Evolutionary conservation across 2,113 vertebrate species (phyloP).

Genomic region (Danio rerio): DNA sequence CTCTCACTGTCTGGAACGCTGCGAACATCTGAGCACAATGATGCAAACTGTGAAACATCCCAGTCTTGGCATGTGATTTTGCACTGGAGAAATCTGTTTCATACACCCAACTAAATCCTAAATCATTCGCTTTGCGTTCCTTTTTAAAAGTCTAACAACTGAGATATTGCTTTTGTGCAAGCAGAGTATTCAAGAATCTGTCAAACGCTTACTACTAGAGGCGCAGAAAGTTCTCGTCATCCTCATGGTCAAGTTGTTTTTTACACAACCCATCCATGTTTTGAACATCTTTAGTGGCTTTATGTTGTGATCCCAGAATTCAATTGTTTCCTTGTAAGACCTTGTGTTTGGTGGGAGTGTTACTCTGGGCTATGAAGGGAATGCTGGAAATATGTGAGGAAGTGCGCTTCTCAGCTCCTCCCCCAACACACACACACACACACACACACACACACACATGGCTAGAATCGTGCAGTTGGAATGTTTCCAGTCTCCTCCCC

Average conservation of each 20-base stretch:
- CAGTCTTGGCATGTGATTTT: no score
- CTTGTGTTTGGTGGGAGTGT: slow-evolving; percentile 16
- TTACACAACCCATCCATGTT: background rate
- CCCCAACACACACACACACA: slow-evolving; percentile 37
- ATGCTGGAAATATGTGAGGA: slow-evolving; percentile 47
- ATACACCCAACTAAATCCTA: background rate
- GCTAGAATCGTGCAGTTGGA: slow-evolving; percentile 43
- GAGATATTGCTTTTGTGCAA: no score
- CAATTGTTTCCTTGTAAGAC: slow-evolving; percentile 1
- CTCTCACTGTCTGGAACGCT: background rate
- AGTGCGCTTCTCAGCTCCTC: slow-evolving; percentile 20
- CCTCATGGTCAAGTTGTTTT: no score
- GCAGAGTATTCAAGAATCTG: no score
- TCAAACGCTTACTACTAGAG: no score
- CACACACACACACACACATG: background rate
- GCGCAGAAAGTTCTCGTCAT: no score
- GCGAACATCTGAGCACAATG: background rate
- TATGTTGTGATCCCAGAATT: background rate
- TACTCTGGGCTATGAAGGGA: slow-evolving; percentile 24
- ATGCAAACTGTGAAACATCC: background rate
- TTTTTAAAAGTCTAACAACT: no score
- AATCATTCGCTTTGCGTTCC: no score
- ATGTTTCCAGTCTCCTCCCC: slow-evolving; percentile 29
- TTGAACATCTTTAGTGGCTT: background rate
- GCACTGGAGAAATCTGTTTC: background rate